Percentiles rank a stretch among this genome's conserved stretches.
These are phyloP conservation scores for Beaufortia kweichowensis DNA, from an alignment of 2,113 vertebrate genomes.

Conservation along the genomic window DNA sequence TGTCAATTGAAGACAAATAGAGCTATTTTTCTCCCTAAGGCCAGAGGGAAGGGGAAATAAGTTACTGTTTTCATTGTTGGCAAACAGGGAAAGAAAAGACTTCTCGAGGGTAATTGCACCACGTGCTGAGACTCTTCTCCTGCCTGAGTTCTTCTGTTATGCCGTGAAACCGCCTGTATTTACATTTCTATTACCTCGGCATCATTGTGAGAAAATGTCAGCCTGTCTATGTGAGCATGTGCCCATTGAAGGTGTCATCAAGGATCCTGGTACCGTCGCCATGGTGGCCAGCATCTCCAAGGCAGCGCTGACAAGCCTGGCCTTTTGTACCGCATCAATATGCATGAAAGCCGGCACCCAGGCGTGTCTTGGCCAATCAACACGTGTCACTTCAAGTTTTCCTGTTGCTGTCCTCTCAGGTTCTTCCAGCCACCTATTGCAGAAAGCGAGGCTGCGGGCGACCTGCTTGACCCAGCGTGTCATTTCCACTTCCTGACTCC, in stretches of 20 bases:
- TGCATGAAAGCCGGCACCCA: slow-evolving; percentile 48
- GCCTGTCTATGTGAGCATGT: slow-evolving; percentile 13
- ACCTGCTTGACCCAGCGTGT: slow-evolving; percentile 59
- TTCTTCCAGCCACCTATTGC: slow-evolving; percentile 47
- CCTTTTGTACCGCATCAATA: slow-evolving; percentile 35
- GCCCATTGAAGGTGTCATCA: slow-evolving; percentile 37
- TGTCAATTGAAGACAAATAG: slow-evolving; percentile 37
- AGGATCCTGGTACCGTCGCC: slow-evolving; percentile 16
- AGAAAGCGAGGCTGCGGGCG: slow-evolving; percentile 29
- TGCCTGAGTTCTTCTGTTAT: slow-evolving; percentile 32
- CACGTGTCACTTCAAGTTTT: slow-evolving; percentile 55
- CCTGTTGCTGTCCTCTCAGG: slow-evolving; percentile 31
- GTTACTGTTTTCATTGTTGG: slow-evolving; percentile 13
- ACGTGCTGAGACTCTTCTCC: slow-evolving; percentile 17
- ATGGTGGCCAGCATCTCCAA: slow-evolving; percentile 20
- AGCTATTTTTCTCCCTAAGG: slow-evolving; percentile 13
- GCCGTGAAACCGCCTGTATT: slow-evolving; percentile 53
- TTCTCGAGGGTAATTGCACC: slow-evolving; percentile 37
- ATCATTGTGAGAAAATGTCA: slow-evolving; percentile 61
- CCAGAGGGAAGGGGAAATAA: not conserved
- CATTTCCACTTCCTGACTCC: slow-evolving; percentile 44
- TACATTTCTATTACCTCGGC: slow-evolving; percentile 61
- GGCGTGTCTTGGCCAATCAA: slow-evolving; percentile 40
- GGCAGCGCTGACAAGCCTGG: slow-evolving; percentile 42
- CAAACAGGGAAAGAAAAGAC: slow-evolving; percentile 37